A percentile compares a stretch with the other conserved stretches of the same genome.
Conservation (phyloP, 64 coral and sea anemone species). For the Montipora sp. region DNA sequence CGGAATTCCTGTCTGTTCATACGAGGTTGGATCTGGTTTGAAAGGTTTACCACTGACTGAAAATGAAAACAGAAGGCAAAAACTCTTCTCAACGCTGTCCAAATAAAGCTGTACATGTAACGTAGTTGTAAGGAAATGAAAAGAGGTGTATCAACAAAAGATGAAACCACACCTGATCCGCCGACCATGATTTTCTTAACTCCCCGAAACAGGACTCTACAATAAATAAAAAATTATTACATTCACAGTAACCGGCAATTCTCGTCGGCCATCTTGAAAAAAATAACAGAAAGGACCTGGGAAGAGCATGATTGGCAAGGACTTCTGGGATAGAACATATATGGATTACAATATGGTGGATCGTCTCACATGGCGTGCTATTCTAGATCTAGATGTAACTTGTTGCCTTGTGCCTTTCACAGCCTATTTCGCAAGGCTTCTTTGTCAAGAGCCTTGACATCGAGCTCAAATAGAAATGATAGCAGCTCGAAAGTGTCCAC, state of each 20-base stretch:
- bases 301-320: not conserved
- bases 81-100: not conserved
- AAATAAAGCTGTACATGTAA: not conserved
- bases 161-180: conserved; percentile 34
- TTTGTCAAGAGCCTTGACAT: not conserved
- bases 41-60: conserved; percentile 64
- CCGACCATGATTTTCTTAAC: conserved; percentile 12
- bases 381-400: not conserved
- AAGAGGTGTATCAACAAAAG: not conserved
- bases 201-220: not conserved
- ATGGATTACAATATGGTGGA: not conserved
- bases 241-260: no score
- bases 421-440: not conserved
- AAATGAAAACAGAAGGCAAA: not conserved
- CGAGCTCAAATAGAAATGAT: not conserved
- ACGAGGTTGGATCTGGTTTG: conserved; percentile 78
- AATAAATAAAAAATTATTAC: not conserved
- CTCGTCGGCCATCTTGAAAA: not conserved
- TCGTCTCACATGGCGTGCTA: not conserved
- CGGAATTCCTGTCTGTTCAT: conserved; percentile 84
- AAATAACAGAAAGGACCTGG: not conserved
- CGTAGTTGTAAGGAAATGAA: no score
- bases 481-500: not conserved
- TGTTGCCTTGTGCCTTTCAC: not conserved
- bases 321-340: not conserved